Evolutionary conservation across 2,113 vertebrate species (phyloP).

Genomic region (Neotoma lepida): DNA sequence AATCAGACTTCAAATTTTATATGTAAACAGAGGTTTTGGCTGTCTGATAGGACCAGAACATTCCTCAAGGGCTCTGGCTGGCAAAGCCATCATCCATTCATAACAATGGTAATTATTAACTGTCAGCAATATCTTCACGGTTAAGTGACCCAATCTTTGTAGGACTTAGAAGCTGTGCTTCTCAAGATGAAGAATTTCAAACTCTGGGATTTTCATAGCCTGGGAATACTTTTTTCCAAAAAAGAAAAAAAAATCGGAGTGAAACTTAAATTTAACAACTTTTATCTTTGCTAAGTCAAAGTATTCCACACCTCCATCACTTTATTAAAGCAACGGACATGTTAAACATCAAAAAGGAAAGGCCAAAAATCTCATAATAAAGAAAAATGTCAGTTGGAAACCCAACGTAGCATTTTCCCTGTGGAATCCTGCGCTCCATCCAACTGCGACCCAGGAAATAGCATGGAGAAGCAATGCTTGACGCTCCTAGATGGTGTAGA

Average conservation of each 20-base stretch:
- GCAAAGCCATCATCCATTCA: not conserved
- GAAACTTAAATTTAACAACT: conserved; percentile 28
- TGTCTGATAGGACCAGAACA: not conserved
- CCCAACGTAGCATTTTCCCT: not conserved
- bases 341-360: conserved; percentile 42
- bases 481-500: not conserved
- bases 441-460: not conserved
- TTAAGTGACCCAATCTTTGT: conserved; percentile 37
- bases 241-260: not conserved
- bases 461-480: not conserved
- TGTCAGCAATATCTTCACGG: not conserved
- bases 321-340: not conserved
- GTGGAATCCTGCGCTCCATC: not conserved
- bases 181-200: not conserved
- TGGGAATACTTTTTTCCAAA: not conserved
- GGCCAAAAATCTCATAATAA: not conserved
- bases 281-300: conserved; percentile 43
- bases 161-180: not conserved
- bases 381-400: not conserved
- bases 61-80: not conserved
- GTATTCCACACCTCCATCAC: not conserved
- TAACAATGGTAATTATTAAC: not conserved
- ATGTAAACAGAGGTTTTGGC: not conserved
- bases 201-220: not conserved
- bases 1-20: not conserved